Percentiles rank a stretch among this genome's conserved stretches.
Evolutionary conservation across 2,888 invertebrate species (phyloP).

Genomic region (Beris morrisii): DNA sequence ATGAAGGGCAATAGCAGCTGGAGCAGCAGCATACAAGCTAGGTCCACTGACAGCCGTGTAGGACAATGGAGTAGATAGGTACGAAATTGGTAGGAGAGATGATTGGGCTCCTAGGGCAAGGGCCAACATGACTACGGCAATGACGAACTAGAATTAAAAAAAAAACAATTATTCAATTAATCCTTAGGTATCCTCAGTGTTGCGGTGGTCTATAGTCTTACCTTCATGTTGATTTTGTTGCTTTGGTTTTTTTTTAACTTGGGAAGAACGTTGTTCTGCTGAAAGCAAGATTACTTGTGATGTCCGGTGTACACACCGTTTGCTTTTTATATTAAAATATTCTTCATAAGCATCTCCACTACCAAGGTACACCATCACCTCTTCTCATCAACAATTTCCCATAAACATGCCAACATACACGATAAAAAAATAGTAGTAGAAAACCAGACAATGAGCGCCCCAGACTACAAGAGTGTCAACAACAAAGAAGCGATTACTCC

Average conservation of each 20-base stretch:
- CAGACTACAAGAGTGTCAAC: too few species aligned
- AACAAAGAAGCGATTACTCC: too few species aligned
- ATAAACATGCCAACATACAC: too few species aligned
- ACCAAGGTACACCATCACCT: too few species aligned
- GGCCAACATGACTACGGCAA: constrained; percentile 49
- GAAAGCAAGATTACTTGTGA: constrained; percentile 23
- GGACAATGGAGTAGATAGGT: constrained; percentile 31
- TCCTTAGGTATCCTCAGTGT: constrained; percentile 2
- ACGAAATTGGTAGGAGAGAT: constrained; percentile 39
- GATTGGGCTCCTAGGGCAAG: constrained; percentile 41
- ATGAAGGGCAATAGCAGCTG: constrained; percentile 39
- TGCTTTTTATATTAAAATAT: constrained; percentile 15
- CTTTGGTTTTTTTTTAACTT: constrained; percentile 31
- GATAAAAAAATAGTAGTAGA: too few species aligned
- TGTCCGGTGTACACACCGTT: neutral
- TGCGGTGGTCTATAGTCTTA: constrained; percentile 39
- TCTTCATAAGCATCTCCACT: too few species aligned
- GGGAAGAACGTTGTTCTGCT: constrained; percentile 22
- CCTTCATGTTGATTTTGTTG: constrained; percentile 52
- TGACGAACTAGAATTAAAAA: constrained; percentile 44
- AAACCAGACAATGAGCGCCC: too few species aligned
- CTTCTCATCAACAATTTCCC: too few species aligned
- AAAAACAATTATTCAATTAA: constrained; percentile 21
- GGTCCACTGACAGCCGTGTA: constrained; percentile 44
- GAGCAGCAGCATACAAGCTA: constrained; percentile 38